These are phyloP conservation scores for Lanistes nyassanus DNA, from an alignment of 1,140 invertebrate species.

Conservation along the genomic window DNA sequence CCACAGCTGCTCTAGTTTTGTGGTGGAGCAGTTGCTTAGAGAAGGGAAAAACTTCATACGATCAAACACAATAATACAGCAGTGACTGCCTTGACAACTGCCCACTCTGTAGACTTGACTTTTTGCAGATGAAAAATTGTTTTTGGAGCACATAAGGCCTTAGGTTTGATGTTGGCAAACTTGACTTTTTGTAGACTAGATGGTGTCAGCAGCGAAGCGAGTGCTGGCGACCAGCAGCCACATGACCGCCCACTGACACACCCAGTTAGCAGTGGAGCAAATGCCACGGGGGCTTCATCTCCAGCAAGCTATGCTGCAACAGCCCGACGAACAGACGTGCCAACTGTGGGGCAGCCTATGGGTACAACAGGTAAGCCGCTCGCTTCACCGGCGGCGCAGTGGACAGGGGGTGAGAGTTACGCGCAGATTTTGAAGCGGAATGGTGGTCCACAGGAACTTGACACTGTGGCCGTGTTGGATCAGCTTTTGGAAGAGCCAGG, in stretches of 20 bases:
- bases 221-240: slow-evolving; percentile 31
- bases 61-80: too few relatives aligned
- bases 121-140: too few relatives aligned
- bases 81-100: too few relatives aligned
- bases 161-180: too few relatives aligned
- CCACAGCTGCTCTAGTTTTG: too few relatives aligned
- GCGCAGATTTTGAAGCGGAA: slow-evolving; percentile 53
- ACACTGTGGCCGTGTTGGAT: slow-evolving; percentile 44
- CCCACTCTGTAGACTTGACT: too few relatives aligned
- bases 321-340: slow-evolving; percentile 33
- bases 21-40: too few relatives aligned
- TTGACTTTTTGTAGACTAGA: slow-evolving; percentile 50
- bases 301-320: slow-evolving; percentile 32
- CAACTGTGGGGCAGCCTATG: slow-evolving; percentile 22
- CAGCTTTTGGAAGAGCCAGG: slow-evolving; percentile 42
- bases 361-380: slow-evolving; percentile 54
- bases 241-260: slow-evolving; percentile 52
- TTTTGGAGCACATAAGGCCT: neutral
- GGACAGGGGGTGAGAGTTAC: slow-evolving; percentile 43
- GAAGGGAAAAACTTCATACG: too few relatives aligned
- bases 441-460: slow-evolving; percentile 42
- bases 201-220: slow-evolving; percentile 43
- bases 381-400: slow-evolving; percentile 31
- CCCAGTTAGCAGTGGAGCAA: slow-evolving; percentile 35
- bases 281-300: neutral